A percentile compares a stretch with the other conserved stretches of the same genome.
phyloP scores from a whole-genome alignment of 2,113 vertebrate genomes.

The Scomber colias region DNA sequence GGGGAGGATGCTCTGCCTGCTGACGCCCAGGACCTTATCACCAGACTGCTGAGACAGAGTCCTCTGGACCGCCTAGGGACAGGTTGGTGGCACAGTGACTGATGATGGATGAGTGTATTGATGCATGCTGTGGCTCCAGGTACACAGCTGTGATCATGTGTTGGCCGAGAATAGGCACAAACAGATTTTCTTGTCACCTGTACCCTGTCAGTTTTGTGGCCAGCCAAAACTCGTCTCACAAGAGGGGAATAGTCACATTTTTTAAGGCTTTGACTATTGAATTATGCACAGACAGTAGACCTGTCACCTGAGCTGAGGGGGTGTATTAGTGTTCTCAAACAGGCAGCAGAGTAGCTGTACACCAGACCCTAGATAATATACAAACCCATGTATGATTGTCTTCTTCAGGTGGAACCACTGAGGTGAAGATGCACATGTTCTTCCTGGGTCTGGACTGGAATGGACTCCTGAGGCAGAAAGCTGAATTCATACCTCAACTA shows the following conservation, averaged over 20 bases:
- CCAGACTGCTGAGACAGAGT: slow-evolving; percentile 89
- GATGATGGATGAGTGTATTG: background rate
- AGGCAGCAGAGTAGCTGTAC: background rate
- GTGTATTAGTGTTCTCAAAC: background rate
- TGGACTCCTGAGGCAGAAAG: slow-evolving; percentile 94
- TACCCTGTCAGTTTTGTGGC: background rate
- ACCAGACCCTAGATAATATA: background rate
- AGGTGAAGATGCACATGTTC: slow-evolving; percentile 94
- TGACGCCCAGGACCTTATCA: slow-evolving; percentile 95
- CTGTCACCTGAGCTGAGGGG: too few species aligned
- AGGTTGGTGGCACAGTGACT: slow-evolving; percentile 79
- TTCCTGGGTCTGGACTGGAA: slow-evolving; percentile 95
- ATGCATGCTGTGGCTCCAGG: background rate
- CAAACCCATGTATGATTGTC: background rate
- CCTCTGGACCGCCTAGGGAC: slow-evolving; percentile 94
- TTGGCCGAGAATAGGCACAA: background rate
- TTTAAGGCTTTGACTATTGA: too few species aligned
- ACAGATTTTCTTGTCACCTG: background rate
- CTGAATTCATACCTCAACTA: slow-evolving; percentile 95
- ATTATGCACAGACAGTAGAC: too few species aligned
- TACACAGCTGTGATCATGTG: background rate
- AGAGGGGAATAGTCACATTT: background rate
- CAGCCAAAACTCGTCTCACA: background rate
- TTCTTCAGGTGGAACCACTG: slow-evolving; percentile 88
- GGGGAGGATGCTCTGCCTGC: slow-evolving; percentile 92